Conservation (phyloP, 1,140 invertebrate species). For the Bombus waltoni region DNA sequence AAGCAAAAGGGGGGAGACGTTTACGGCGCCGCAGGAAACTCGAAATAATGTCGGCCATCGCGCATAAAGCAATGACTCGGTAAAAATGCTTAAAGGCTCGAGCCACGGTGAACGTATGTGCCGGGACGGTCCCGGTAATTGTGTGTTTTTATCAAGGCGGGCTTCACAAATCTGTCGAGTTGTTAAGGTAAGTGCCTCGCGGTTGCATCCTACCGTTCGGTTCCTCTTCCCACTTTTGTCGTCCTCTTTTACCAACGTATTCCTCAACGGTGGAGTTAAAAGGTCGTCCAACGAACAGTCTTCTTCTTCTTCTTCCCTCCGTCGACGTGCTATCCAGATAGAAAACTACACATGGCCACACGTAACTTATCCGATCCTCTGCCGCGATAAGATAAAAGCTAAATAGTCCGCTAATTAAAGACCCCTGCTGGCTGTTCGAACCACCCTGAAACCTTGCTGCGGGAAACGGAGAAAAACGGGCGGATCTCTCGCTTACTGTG, state of each 20-base stretch:
- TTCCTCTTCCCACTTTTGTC: slow-evolving; percentile 2
- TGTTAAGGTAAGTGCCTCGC: slow-evolving; percentile 54
- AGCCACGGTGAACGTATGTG: slow-evolving; percentile 8
- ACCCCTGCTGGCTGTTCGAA: slow-evolving; percentile 22
- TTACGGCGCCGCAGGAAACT: slow-evolving; percentile 58
- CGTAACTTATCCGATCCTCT: slow-evolving; percentile 60
- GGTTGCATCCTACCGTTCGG: slow-evolving; percentile 44
- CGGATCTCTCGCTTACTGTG: neutral
- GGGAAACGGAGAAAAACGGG: slow-evolving; percentile 43
- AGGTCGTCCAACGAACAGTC: slow-evolving; percentile 23
- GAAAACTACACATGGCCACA: slow-evolving; percentile 52
- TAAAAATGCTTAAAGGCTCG: slow-evolving; percentile 61
- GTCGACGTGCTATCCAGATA: slow-evolving; percentile 29
- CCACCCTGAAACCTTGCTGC: slow-evolving; percentile 32
- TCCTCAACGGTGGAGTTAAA: slow-evolving; percentile 56
- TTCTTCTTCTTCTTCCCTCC: neutral
- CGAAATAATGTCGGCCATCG: slow-evolving; percentile 61
- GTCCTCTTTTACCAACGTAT: neutral
- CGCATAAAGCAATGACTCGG: slow-evolving; percentile 40
- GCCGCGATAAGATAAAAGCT: slow-evolving; percentile 61
- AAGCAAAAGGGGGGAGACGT: neutral
- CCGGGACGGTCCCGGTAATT: slow-evolving; percentile 50
- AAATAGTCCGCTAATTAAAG: slow-evolving; percentile 70
- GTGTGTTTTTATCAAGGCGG: slow-evolving; percentile 62
- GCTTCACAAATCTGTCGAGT: slow-evolving; percentile 65